phyloP scores from a whole-genome alignment of 2,797 vertebrate species.

The Emys orbicularis region DNA sequence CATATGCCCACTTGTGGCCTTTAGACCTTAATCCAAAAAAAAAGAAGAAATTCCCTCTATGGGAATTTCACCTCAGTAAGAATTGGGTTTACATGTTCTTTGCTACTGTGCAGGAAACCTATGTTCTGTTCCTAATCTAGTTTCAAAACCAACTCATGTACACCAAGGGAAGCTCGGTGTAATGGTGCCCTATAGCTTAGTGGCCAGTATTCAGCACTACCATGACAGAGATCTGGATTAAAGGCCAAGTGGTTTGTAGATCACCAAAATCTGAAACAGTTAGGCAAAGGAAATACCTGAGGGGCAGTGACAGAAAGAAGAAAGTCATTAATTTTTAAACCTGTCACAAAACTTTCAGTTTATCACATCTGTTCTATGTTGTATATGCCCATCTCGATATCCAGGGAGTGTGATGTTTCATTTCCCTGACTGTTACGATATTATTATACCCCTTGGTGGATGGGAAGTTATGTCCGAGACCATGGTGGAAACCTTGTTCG shows the following conservation, averaged over 20 bases:
- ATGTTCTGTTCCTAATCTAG: background rate
- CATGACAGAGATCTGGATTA: background rate
- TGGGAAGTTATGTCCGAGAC: background rate
- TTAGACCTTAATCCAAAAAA: background rate
- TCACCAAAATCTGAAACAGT: background rate
- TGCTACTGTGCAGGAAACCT: background rate
- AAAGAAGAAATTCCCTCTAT: background rate
- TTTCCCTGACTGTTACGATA: background rate
- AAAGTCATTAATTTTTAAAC: background rate
- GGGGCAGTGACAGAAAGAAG: background rate
- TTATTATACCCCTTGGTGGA: background rate
- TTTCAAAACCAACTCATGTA: slow-evolving; percentile 12
- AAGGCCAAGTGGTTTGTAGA: background rate
- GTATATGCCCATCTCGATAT: background rate
- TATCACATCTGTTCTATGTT: background rate
- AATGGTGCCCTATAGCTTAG: background rate
- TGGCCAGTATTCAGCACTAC: background rate
- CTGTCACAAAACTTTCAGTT: background rate
- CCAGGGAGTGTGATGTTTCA: background rate
- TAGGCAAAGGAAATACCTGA: background rate
- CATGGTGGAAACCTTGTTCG: background rate
- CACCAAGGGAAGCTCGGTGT: background rate
- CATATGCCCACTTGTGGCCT: background rate
- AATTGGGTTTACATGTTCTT: background rate
- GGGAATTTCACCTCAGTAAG: background rate